Percentiles rank a stretch among this genome's conserved stretches.
These are phyloP conservation scores for Caenorhabditis macrosperma DNA, from an alignment of 2,888 invertebrate species.

Conservation along the genomic window DNA sequence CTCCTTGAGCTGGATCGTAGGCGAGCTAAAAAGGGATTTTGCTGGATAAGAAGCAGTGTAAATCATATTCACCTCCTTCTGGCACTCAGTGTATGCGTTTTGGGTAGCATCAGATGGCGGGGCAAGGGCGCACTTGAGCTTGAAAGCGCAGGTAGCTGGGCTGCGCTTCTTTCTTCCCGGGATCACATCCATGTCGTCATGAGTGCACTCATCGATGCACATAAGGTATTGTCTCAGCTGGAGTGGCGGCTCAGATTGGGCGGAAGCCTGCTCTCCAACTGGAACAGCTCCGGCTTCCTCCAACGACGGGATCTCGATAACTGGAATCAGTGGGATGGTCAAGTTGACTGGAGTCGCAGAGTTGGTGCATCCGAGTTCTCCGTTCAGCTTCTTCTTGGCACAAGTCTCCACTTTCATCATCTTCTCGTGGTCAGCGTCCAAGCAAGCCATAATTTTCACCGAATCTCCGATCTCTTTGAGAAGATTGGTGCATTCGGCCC, in stretches of 20 bases:
- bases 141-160: constrained; percentile 76
- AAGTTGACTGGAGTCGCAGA: constrained; percentile 76
- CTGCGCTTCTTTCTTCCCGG: constrained; percentile 69
- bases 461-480: constrained; percentile 75
- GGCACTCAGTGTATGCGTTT: constrained; percentile 74
- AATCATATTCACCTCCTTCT: constrained; percentile 71
- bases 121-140: constrained; percentile 77
- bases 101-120: constrained; percentile 74
- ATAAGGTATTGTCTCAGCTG: constrained; percentile 76
- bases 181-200: constrained; percentile 71
- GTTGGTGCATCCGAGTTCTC: constrained; percentile 75
- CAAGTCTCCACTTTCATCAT: constrained; percentile 76
- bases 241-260: constrained; percentile 63
- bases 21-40: constrained; percentile 31
- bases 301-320: constrained; percentile 70
- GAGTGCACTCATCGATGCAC: constrained; percentile 78
- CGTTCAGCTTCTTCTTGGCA: constrained; percentile 74
- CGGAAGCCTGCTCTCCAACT: constrained; percentile 37
- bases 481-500: constrained; percentile 71
- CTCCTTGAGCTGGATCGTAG: constrained; percentile 67
- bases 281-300: constrained; percentile 53
- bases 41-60: not conserved
- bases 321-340: constrained; percentile 78
- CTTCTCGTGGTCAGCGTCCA: constrained; percentile 74
- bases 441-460: constrained; percentile 74